Percentiles rank a stretch among this genome's conserved stretches.
Evolutionary conservation across 2,113 vertebrate species (phyloP).

Genomic region (Accipiter cooperii): DNA sequence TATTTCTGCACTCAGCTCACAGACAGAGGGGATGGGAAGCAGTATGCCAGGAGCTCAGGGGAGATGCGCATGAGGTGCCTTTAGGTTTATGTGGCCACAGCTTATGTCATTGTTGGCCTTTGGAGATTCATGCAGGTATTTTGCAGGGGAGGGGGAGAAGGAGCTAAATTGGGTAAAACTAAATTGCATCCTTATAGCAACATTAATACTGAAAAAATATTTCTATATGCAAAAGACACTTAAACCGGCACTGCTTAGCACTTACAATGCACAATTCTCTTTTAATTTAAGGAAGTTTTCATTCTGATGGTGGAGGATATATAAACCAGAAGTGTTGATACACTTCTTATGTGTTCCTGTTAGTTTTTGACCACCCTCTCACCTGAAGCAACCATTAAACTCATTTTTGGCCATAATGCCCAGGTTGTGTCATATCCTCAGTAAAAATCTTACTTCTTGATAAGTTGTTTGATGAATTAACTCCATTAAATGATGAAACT

Average conservation of each 20-base stretch:
- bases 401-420: neutral
- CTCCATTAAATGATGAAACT: neutral
- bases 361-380: neutral
- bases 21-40: neutral
- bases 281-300: neutral
- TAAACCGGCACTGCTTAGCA: neutral
- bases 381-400: neutral
- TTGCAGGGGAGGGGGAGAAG: neutral
- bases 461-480: neutral
- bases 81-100: neutral
- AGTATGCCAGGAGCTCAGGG: neutral
- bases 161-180: neutral
- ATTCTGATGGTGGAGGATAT: neutral
- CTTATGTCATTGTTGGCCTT: neutral
- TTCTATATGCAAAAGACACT: neutral
- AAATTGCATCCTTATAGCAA: neutral
- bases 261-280: neutral
- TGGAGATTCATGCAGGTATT: neutral
- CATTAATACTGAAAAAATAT: neutral
- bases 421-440: neutral
- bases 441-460: neutral
- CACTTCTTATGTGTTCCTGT: neutral
- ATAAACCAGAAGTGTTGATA: neutral
- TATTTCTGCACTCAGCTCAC: neutral
- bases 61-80: neutral